Conservation (phyloP, 2,888 invertebrate genomes). For the Drosophila infuscata region DNA sequence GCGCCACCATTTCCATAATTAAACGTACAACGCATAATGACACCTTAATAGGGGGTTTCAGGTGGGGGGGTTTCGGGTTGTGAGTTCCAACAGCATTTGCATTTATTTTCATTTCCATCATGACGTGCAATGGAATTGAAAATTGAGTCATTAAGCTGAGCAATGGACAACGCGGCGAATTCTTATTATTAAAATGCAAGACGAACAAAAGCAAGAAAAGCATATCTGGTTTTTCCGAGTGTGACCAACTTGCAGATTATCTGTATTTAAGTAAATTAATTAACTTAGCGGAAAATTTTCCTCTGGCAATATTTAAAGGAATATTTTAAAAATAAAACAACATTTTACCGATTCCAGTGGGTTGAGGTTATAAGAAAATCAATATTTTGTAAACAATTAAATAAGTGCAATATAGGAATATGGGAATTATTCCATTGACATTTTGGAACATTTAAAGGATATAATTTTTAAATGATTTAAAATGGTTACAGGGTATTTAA, state of each 20-base stretch:
- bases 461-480: neutral
- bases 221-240: neutral
- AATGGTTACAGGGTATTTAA: neutral
- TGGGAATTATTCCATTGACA: neutral
- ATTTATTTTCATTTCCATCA: constrained; percentile 57
- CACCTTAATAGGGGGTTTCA: constrained; percentile 57
- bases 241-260: neutral
- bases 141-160: constrained; percentile 77
- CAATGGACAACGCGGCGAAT: constrained; percentile 46
- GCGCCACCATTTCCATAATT: constrained; percentile 65
- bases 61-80: neutral
- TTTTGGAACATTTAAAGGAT: neutral
- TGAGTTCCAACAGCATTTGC: constrained; percentile 64
- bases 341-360: neutral
- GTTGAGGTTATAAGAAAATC: neutral
- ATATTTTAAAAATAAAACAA: neutral
- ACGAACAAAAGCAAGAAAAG: constrained; percentile 12
- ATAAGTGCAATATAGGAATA: neutral
- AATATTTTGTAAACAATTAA: neutral
- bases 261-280: neutral
- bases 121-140: constrained; percentile 75
- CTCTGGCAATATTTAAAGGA: neutral
- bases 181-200: constrained; percentile 53
- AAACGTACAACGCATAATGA: constrained; percentile 74
- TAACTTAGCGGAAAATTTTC: neutral